Evolutionary conservation across 2,113 vertebrate genomes (phyloP).

Genomic region (Kobus ellipsiprymnus): DNA sequence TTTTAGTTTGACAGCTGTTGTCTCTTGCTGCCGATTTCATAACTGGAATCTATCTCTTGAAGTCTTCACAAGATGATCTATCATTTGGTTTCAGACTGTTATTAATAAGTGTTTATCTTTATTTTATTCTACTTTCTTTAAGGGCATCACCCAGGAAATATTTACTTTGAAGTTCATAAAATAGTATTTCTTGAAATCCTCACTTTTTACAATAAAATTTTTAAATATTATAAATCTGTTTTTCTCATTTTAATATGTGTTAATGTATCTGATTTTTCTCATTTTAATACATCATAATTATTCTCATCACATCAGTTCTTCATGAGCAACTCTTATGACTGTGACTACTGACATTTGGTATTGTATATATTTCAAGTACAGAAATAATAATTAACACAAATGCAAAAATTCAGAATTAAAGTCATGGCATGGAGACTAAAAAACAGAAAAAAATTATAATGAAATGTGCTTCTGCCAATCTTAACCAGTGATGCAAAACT

Average conservation of each 20-base stretch:
- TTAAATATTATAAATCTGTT: neutral
- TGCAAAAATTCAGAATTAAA: neutral
- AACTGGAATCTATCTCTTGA: neutral
- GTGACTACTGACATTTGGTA: neutral
- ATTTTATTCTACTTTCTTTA: neutral
- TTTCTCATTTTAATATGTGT: neutral
- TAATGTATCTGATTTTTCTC: neutral
- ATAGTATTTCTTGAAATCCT: neutral
- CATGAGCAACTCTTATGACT: neutral
- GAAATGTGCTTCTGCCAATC: neutral
- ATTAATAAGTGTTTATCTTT: neutral
- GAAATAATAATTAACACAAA: neutral
- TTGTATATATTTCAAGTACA: conserved; percentile 33
- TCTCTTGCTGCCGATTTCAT: neutral
- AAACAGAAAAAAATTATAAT: neutral
- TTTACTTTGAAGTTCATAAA: neutral
- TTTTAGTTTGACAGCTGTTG: neutral
- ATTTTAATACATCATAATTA: neutral
- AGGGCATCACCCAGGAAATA: neutral
- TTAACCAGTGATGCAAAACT: conserved; percentile 7
- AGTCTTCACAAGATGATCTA: neutral
- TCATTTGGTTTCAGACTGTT: neutral
- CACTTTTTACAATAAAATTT: neutral
- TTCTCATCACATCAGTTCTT: neutral
- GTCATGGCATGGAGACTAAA: neutral